Percentiles rank a stretch among this genome's conserved stretches.
Conservation (phyloP, 2,888 invertebrate genomes). For the Deroplatys truncata region DNA sequence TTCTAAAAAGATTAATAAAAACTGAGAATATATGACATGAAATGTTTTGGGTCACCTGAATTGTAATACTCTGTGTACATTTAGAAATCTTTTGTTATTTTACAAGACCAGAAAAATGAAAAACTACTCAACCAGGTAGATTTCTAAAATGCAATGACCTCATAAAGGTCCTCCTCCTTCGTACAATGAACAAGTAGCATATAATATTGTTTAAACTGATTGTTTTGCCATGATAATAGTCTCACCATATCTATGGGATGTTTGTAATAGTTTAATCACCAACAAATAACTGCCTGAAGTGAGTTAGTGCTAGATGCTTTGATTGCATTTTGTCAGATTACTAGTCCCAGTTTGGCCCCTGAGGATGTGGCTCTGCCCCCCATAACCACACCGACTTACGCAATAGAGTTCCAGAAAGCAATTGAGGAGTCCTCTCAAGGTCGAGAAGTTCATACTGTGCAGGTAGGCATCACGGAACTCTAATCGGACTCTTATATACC, state of each 20-base stretch:
- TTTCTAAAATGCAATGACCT: no score
- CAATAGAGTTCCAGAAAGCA: slow-evolving; percentile 53
- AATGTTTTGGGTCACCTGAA: no score
- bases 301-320: slow-evolving; percentile 9
- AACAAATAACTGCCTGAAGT: neutral
- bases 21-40: no score
- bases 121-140: no score
- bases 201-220: neutral
- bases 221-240: neutral
- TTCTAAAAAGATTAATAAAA: no score
- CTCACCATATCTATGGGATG: neutral
- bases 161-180: no score
- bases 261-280: neutral
- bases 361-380: slow-evolving; percentile 47
- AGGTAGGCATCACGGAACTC: slow-evolving; percentile 39
- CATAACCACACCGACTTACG: slow-evolving; percentile 52
- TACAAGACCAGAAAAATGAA: no score
- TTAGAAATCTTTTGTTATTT: no score
- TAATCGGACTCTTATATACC: neutral
- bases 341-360: slow-evolving; percentile 42
- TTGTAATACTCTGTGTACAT: no score
- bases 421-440: slow-evolving; percentile 55
- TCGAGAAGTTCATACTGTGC: slow-evolving; percentile 54
- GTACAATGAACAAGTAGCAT: no score
- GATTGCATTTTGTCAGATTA: slow-evolving; percentile 39